Base-by-base conservation (phyloP, 2,797 vertebrate species). In the Staurois parvus region DNA sequence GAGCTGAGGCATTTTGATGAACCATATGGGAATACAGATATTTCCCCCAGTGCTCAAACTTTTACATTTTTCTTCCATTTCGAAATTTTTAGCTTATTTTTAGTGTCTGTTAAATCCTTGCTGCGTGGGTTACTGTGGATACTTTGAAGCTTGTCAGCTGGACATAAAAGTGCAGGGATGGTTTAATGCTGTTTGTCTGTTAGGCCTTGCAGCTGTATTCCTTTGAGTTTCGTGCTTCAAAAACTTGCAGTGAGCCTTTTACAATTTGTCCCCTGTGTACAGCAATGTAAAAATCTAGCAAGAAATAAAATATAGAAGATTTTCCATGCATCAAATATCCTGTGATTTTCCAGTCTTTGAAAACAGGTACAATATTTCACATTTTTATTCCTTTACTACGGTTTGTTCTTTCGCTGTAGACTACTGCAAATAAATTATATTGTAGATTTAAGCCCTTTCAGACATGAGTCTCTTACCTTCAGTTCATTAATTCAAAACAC, bases 121-220 rank as follows among this genome's bases (percentile, higher is more conserved):
- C 26, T 84, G 26, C 68, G 67, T 84, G 83, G 67, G 75, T 84
- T 79, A 32, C 68, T 74, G 68, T 73, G 82, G 45, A 76, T 70
- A 69, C 74, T 48, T 77, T 84, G 76, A 84, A 79, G 76, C 48
- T 40, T 59, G 76, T 84, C 76, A 84, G 76, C 76, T 66, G 83
- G 76, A 84, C 52, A 79, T 79, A 72, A 84, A 84, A 78, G 17
- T 70, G 42, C 12, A 69, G 8, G 40, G 74, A 78, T 84, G 45
- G 67, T 79, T 84, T 84, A 72, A 78, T 73, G 75, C 26, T 83
- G 37, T 75, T 59, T 78, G 48, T 52, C 48, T 52, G 83, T 34
- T 59, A 32, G 17, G 66, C 45, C 29, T 52, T 62, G 56, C 83
- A 84, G 83, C 75, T 84, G 83, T 72, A 76, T 67, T 66, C n/a